phyloP scores from a whole-genome alignment of 2,797 vertebrate species.

The Onychomys arenicola region DNA sequence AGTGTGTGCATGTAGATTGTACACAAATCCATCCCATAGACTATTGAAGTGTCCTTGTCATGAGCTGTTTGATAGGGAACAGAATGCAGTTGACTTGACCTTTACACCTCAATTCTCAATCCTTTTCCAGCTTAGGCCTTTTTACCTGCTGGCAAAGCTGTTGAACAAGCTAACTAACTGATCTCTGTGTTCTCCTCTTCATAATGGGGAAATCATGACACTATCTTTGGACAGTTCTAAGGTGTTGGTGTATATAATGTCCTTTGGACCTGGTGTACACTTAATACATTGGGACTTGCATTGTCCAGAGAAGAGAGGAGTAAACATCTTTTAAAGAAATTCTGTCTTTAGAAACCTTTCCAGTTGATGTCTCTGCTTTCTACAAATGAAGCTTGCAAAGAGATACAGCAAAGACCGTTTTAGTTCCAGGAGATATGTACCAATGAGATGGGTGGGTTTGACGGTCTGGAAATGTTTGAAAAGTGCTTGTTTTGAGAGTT shows the following conservation, averaged over 20 bases:
- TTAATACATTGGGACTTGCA: background rate
- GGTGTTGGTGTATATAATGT: background rate
- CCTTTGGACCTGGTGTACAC: background rate
- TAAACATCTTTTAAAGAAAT: slow-evolving; percentile 46
- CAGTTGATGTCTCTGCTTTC: background rate
- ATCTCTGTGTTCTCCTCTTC: slow-evolving; percentile 32
- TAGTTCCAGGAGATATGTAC: background rate
- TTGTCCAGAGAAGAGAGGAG: background rate
- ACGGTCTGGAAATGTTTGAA: slow-evolving; percentile 19
- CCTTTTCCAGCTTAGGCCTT: background rate
- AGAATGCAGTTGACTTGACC: background rate
- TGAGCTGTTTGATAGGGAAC: background rate
- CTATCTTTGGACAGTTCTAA: background rate
- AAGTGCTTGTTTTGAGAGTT: slow-evolving; percentile 55
- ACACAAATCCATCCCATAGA: too few species aligned
- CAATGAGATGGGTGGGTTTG: background rate
- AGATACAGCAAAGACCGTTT: background rate
- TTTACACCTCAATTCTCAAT: background rate
- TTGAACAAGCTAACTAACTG: slow-evolving; percentile 3
- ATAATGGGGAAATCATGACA: background rate
- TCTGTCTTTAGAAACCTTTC: background rate
- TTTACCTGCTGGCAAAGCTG: background rate
- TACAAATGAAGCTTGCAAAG: background rate
- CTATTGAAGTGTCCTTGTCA: background rate
- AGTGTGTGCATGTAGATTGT: background rate